phyloP scores from a whole-genome alignment of 2,888 invertebrate species.

The Selenia dentaria region DNA sequence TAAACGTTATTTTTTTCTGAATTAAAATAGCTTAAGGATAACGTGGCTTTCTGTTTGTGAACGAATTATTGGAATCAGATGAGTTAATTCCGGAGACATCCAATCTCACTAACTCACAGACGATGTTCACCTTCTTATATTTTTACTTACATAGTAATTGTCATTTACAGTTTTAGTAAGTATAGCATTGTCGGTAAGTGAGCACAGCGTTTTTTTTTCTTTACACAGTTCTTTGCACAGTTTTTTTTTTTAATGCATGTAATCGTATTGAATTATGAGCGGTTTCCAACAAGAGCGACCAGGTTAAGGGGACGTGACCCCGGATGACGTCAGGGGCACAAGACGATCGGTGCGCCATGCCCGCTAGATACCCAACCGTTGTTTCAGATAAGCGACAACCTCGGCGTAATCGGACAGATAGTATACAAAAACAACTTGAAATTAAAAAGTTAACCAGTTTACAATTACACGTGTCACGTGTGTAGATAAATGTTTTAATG shows the following conservation, averaged over 20 bases:
- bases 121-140: no score
- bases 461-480: not conserved
- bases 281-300: conserved; percentile 54
- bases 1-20: no score
- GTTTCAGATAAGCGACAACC: conserved; percentile 51
- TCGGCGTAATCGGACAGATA: conserved; percentile 39
- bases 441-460: conserved; percentile 11
- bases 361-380: conserved; percentile 59
- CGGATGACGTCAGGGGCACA: conserved; percentile 52
- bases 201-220: no score
- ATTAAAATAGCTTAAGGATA: no score
- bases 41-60: no score
- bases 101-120: no score
- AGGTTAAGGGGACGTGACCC: conserved; percentile 67
- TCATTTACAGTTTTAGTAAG: no score
- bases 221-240: no score
- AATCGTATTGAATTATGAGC: conserved; percentile 50
- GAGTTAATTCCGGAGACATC: no score
- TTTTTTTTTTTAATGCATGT: conserved; percentile 41
- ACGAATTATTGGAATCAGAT: no score
- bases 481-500: not conserved
- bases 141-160: no score
- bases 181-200: no score
- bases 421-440: conserved; percentile 32
- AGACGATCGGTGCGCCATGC: conserved; percentile 45